These are phyloP conservation scores for Prosopocoilus inquinatus DNA, from an alignment of 2,888 invertebrate species.

Conservation along the genomic window DNA sequence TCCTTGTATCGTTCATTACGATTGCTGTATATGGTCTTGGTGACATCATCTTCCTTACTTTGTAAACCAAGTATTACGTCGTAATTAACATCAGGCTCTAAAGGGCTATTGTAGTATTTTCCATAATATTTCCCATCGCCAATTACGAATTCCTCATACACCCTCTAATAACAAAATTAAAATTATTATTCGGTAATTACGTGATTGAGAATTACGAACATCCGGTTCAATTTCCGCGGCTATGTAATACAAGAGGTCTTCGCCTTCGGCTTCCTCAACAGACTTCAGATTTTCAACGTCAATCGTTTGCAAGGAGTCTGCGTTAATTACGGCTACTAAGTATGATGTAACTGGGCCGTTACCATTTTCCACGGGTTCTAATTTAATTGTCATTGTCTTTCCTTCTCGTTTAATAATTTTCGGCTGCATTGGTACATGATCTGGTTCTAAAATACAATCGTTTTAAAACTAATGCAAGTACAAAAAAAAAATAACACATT, in stretches of 20 bases:
- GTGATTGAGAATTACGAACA: constrained; percentile 36
- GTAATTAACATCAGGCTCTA: constrained; percentile 62
- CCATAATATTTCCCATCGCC: constrained; percentile 76
- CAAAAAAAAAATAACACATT: no score
- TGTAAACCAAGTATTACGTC: constrained; percentile 71
- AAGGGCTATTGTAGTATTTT: constrained; percentile 72
- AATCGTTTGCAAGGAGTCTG: constrained; percentile 63
- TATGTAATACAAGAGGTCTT: constrained; percentile 76
- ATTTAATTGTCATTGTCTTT: constrained; percentile 63
- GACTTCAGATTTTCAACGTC: constrained; percentile 62
- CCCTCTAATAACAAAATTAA: constrained; percentile 46
- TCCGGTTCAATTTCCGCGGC: constrained; percentile 74
- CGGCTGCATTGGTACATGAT: constrained; percentile 70
- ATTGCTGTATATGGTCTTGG: constrained; percentile 58
- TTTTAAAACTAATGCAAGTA: neutral
- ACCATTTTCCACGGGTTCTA: constrained; percentile 68
- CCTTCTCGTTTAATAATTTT: constrained; percentile 61
- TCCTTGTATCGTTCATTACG: constrained; percentile 48
- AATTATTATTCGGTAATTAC: constrained; percentile 3
- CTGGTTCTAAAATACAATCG: constrained; percentile 50
- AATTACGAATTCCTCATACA: constrained; percentile 67
- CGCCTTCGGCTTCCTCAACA: constrained; percentile 64
- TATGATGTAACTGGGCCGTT: constrained; percentile 78
- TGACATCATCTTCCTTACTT: constrained; percentile 65
- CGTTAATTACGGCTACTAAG: constrained; percentile 70